phyloP scores from a whole-genome alignment of 2,888 invertebrate genomes.

The Erpobdella octoculata region DNA sequence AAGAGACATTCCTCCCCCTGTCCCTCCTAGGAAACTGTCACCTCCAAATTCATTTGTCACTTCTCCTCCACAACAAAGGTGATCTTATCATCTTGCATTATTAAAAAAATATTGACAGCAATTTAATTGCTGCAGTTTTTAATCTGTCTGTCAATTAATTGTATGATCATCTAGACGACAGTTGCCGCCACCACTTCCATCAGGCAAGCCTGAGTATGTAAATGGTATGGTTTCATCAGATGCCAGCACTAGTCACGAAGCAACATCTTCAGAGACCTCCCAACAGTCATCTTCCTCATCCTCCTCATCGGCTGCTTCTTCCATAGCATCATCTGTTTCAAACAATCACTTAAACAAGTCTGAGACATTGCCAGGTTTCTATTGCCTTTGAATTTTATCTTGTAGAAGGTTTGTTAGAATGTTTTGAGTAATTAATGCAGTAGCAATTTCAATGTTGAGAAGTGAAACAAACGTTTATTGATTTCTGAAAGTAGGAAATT shows the following conservation, averaged over 20 bases:
- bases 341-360: not conserved
- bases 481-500: too few species aligned
- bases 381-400: too few species aligned
- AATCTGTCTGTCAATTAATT: not conserved
- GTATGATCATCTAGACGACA: constrained; percentile 20
- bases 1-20: constrained; percentile 57
- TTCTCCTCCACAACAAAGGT: constrained; percentile 2
- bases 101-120: not conserved
- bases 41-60: not conserved
- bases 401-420: too few species aligned
- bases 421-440: too few species aligned
- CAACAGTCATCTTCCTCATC: not conserved
- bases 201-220: constrained; percentile 26
- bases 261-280: not conserved
- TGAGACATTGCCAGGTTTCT: not conserved
- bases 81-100: not conserved
- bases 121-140: not conserved
- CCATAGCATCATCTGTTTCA: not conserved
- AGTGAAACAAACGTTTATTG: too few species aligned
- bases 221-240: constrained; percentile 13
- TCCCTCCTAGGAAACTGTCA: constrained; percentile 57
- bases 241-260: not conserved
- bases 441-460: too few species aligned
- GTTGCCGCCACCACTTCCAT: constrained; percentile 21
- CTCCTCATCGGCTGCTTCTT: constrained; percentile 3